Evolutionary conservation across 2,797 vertebrate species (phyloP), one percentile per base, ranked within the genome.

Genomic region (Halcyon badia): DNA sequence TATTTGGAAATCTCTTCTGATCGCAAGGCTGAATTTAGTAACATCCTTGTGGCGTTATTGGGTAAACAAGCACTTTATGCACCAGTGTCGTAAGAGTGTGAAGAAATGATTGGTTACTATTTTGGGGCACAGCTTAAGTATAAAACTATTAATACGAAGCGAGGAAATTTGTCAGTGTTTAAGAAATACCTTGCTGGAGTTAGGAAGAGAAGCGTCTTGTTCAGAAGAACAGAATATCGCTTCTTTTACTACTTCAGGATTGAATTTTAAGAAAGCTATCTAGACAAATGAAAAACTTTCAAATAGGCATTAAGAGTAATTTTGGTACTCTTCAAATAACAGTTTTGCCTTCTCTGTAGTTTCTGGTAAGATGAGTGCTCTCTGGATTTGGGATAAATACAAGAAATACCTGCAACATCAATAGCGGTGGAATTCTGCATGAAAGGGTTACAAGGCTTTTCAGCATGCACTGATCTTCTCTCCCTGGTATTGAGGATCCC

Each of bases 61-160:
- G 87, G 84, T 89, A 87, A 96, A 94, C 89, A 94, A 75, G 66
- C 31, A 12, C 70, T 92, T 93, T 54, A 39, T 64, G 70, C 62
- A 39, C 73, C 54, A 64, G 24, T 89, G 75, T 54, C 62, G 18
- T 69, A 26, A 64, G 22, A 48, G 33, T 8, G 57, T 92, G 89
- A 94, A 94, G 89, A 89, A 95, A 90, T 84, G 96, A 93, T 90
- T 94, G 66, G 54, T 46, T 90, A 10, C 89, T 94, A 92, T 96
- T 94, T 94, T 62, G 49, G 42, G 81, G 31, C 61, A 26, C 44
- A 56, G 66, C 69, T 89, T 54, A 82, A 92, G 41, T 35, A 54
- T 48, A 76, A 87, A 96, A 94, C 65, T 82, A 72, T 46, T 81
- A 82, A 72, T 61, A 42, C 0, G 0, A 87, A 69, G 31, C 46